phyloP scores from a whole-genome alignment of 2,113 vertebrate species.

The Cavia porcellus region DNA sequence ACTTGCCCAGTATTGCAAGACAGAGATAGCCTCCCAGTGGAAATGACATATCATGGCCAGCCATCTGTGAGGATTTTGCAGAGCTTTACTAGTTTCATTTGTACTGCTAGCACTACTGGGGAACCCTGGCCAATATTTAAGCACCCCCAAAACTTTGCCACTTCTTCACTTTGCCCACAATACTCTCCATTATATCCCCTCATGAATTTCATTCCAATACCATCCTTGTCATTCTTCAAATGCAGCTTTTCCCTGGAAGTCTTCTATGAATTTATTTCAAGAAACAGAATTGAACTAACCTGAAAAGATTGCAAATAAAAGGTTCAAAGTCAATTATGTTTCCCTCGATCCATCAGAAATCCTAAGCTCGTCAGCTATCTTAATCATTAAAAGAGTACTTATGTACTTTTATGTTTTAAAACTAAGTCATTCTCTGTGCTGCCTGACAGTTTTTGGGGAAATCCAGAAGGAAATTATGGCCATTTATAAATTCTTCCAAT shows the following conservation, averaged over 20 bases:
- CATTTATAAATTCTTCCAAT: background rate
- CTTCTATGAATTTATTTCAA: conserved; percentile 34
- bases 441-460: background rate
- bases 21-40: background rate
- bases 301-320: background rate
- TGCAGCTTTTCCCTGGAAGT: background rate
- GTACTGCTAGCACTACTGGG: background rate
- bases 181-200: background rate
- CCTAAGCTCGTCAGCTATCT: background rate
- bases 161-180: background rate
- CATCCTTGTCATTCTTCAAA: conserved; percentile 28
- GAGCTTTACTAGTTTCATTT: background rate
- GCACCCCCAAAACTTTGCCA: accelerated
- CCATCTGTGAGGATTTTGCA: background rate
- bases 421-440: background rate
- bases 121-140: background rate
- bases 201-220: background rate
- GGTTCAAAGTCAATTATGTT: conserved; percentile 14
- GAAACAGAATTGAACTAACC: conserved; percentile 35
- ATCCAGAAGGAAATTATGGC: background rate
- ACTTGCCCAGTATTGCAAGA: background rate
- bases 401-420: conserved; percentile 1
- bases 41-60: background rate
- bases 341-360: conserved; percentile 5
- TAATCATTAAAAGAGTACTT: background rate